A percentile compares a stretch with the other conserved stretches of the same genome.
Conservation (phyloP, 2,888 invertebrate species). For the Clanis bilineata region DNA sequence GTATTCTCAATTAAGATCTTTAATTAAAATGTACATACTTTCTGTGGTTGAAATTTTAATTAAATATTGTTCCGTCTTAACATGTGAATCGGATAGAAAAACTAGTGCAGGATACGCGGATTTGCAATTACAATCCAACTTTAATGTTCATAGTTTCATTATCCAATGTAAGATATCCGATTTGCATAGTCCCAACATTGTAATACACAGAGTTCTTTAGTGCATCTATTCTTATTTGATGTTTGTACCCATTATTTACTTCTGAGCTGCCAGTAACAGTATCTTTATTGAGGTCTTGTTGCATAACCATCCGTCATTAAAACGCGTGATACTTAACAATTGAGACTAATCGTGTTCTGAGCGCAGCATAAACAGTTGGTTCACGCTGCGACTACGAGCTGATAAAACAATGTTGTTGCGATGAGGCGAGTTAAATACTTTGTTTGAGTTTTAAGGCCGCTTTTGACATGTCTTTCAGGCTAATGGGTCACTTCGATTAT, state of each 20-base stretch:
- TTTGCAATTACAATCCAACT: no score
- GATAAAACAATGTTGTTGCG: background rate
- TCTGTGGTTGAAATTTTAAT: background rate
- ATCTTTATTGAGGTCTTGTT: constrained; percentile 45
- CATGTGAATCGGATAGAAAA: background rate
- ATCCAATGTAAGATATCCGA: no score
- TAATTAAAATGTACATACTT: background rate
- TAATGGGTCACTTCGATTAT: no score
- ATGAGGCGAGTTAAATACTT: constrained; percentile 2
- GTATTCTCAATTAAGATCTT: constrained; percentile 33
- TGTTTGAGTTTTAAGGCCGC: background rate
- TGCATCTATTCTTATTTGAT: background rate
- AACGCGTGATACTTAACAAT: constrained; percentile 60
- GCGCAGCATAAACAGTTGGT: constrained; percentile 54
- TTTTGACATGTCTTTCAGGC: background rate
- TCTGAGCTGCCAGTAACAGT: constrained; percentile 29
- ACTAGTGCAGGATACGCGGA: no score
- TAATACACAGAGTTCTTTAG: no score
- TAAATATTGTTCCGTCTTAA: background rate
- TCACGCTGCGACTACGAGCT: background rate
- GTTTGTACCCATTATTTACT: background rate
- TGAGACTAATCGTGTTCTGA: constrained; percentile 69
- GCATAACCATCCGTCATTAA: constrained; percentile 53
- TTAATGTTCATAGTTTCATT: no score
- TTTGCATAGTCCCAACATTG: no score